Conservation (phyloP, 1,140 invertebrate species). For the Euwallacea fornicatus region DNA sequence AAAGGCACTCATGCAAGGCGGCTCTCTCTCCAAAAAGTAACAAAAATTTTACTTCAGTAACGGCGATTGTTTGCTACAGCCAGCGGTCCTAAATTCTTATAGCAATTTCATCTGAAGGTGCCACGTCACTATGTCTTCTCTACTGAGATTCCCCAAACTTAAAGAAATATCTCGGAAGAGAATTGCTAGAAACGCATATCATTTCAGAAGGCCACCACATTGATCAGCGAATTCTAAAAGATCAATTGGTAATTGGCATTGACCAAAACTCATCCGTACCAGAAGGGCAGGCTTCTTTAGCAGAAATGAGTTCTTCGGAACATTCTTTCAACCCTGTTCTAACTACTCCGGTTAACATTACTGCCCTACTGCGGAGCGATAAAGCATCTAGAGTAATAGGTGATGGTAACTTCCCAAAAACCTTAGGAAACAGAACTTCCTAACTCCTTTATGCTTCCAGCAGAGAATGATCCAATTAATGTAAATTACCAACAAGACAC, state of each 20-base stretch:
- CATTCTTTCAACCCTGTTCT: too few relatives aligned
- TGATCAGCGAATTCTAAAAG: constrained; percentile 14
- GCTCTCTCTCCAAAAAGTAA: too few relatives aligned
- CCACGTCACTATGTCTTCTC: not conserved
- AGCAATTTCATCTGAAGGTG: not conserved
- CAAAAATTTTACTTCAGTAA: not conserved
- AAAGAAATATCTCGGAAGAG: not conserved
- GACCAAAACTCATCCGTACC: not conserved
- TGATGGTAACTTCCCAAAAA: not conserved
- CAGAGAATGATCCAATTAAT: not conserved
- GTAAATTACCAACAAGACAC: not conserved
- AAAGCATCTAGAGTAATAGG: not conserved
- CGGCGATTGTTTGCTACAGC: not conserved
- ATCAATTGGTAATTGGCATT: not conserved
- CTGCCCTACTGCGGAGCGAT: not conserved
- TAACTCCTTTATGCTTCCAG: not conserved
- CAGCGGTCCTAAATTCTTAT: not conserved
- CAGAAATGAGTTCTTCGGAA: too few relatives aligned
- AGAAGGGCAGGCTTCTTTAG: not conserved
- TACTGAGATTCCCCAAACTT: not conserved
- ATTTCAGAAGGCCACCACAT: constrained; percentile 6
- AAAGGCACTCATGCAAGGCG: too few relatives aligned
- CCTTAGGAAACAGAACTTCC: not conserved
- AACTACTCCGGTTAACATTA: too few relatives aligned
- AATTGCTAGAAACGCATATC: not conserved